phyloP scores from a whole-genome alignment of 2,888 invertebrate species.

The Macaria liturata region DNA sequence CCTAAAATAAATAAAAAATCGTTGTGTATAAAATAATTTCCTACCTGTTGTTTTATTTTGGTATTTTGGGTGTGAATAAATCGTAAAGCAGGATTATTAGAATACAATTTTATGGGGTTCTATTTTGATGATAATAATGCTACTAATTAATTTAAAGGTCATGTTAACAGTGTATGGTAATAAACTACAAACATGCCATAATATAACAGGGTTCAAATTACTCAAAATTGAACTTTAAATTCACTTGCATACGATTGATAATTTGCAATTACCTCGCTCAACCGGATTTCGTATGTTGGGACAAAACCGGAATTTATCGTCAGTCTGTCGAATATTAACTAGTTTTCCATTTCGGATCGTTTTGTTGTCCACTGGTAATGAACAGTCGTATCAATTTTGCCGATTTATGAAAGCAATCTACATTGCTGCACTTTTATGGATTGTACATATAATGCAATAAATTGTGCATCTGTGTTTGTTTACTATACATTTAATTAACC shows the following conservation, averaged over 20 bases:
- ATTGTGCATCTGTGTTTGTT: too few species aligned
- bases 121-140: too few species aligned
- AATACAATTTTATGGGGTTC: too few species aligned
- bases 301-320: conserved; percentile 2
- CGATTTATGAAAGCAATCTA: conserved; percentile 12
- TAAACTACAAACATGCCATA: too few species aligned
- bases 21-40: conserved; percentile 60
- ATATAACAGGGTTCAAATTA: not conserved
- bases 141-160: too few species aligned
- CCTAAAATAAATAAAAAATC: conserved; percentile 73
- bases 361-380: conserved; percentile 13
- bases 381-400: conserved; percentile 13
- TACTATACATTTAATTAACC: too few species aligned
- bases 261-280: not conserved
- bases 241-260: not conserved
- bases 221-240: not conserved
- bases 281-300: conserved; percentile 1
- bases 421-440: not conserved
- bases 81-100: too few species aligned
- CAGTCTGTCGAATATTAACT: conserved; percentile 14
- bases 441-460: not conserved
- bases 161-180: too few species aligned
- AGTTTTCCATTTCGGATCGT: conserved; percentile 15
- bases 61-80: too few species aligned
- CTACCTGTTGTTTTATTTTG: conserved; percentile 18